Evolutionary conservation across 1,140 invertebrate genomes (phyloP), one percentile per base, ranked within the genome.

Genomic region (Platyscapa corneri): DNA sequence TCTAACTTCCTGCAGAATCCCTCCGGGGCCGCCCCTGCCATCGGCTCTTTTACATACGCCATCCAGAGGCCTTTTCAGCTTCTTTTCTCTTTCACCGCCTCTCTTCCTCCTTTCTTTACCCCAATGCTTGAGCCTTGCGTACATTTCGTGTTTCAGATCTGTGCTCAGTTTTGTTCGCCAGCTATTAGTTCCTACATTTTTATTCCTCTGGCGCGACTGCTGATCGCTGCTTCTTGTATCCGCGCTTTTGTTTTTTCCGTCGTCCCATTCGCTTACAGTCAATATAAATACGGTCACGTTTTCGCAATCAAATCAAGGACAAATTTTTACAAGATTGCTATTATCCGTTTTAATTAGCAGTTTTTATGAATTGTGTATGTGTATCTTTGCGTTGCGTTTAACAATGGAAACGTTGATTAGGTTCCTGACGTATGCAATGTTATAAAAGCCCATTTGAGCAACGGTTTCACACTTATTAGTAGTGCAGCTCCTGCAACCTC

Each of bases 1-100:
- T 93, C 91, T 90, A 91, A 92, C 92, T 92, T 93, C 92, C 92
- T 93, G 92, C 89, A 89, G 89, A 92, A 90, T 89, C 87, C 86
- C 87, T 79, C 70, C 84, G 89, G 86, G 27, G 20, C 64, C 75
- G 85, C 14, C 56, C 72, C 74, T 64, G 74, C 56, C 74, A 67
- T 77, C 74, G 39, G 60, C 75, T 77, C 85, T 76, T 82, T 86
- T 86, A 86, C 80, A 79, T 82, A 85, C 70, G 78, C 37, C 53
- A 80, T 39, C 76, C 42, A 27, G 32, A 56, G 56, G 56, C 81
- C 56, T 30, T 75, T 67, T 46, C 72, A 65, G 20, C 46, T 39
- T 78, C 53, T 79, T 83, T 74, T 78, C 80, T 82, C 65, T 82
- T 65, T 32, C 64, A 16, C 67, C 27, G 23, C 30, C 39, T 8